Percentiles rank a stretch among this genome's conserved stretches.
phyloP scores from a whole-genome alignment of 2,888 invertebrate species.

The Parnassius smintheus region DNA sequence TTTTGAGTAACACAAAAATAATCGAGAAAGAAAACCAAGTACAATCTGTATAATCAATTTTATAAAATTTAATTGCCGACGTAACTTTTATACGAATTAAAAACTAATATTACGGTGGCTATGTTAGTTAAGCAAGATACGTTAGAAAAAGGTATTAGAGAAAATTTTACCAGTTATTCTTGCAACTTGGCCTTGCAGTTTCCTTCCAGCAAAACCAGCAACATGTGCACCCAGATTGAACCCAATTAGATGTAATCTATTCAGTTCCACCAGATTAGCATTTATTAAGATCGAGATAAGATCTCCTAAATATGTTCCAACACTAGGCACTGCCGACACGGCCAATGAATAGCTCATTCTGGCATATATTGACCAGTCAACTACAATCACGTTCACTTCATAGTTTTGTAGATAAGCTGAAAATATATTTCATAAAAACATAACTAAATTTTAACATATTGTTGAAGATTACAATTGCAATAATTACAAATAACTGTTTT shows the following conservation, averaged over 20 bases:
- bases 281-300: constrained; percentile 37
- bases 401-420: constrained; percentile 40
- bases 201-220: constrained; percentile 49
- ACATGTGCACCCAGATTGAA: constrained; percentile 60
- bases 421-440: constrained; percentile 17
- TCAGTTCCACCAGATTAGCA: constrained; percentile 26
- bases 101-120: no score
- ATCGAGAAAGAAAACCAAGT: no score
- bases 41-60: no score
- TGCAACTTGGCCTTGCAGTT: constrained; percentile 36
- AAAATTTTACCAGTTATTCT: constrained; percentile 57
- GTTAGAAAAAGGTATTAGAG: background rate
- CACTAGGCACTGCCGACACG: constrained; percentile 40
- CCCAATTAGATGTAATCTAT: constrained; percentile 50
- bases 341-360: constrained; percentile 44
- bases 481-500: no score
- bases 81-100: no score
- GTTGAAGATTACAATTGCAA: no score
- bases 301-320: constrained; percentile 39
- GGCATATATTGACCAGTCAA: constrained; percentile 53
- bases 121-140: no score
- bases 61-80: no score
- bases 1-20: no score
- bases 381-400: constrained; percentile 48
- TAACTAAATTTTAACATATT: no score